phyloP scores from a whole-genome alignment of 1,140 invertebrate species.

The Papilio dardanus region DNA sequence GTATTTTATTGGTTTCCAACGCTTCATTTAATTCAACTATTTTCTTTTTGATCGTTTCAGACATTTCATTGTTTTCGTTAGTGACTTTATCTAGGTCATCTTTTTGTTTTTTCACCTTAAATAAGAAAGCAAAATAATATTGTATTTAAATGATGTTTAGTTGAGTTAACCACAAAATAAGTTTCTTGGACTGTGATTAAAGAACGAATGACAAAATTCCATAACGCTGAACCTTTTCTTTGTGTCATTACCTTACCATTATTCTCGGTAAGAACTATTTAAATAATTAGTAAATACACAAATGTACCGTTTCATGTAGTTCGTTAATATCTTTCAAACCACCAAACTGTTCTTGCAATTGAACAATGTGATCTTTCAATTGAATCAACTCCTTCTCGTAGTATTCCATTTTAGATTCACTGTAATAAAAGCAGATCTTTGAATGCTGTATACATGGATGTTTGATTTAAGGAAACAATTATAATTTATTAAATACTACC shows the following conservation, averaged over 20 bases:
- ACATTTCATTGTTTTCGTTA: slow-evolving; percentile 53
- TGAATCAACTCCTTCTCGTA: slow-evolving; percentile 63
- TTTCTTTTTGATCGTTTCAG: slow-evolving; percentile 57
- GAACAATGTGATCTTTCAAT: slow-evolving; percentile 58
- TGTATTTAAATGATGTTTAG: neutral
- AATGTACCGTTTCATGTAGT: slow-evolving; percentile 59
- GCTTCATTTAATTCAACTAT: slow-evolving; percentile 52
- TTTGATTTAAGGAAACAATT: neutral
- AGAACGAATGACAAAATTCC: neutral
- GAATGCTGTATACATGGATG: neutral
- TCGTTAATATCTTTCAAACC: slow-evolving; percentile 60
- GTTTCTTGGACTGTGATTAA: neutral
- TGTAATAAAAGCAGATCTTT: slow-evolving; percentile 39
- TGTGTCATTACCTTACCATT: neutral
- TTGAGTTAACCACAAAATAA: neutral
- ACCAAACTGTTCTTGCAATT: slow-evolving; percentile 63
- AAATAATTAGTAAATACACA: neutral
- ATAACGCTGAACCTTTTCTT: neutral
- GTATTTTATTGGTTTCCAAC: slow-evolving; percentile 47
- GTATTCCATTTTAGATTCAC: slow-evolving; percentile 60
- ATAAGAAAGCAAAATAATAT: neutral
- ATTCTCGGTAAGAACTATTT: neutral
- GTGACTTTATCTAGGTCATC: slow-evolving; percentile 53
- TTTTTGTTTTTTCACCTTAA: slow-evolving; percentile 56
- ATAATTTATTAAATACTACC: slow-evolving; percentile 45